A percentile compares a stretch with the other conserved stretches of the same genome.
phyloP scores from a whole-genome alignment of 2,113 vertebrate species.

The Takifugu bimaculatus region DNA sequence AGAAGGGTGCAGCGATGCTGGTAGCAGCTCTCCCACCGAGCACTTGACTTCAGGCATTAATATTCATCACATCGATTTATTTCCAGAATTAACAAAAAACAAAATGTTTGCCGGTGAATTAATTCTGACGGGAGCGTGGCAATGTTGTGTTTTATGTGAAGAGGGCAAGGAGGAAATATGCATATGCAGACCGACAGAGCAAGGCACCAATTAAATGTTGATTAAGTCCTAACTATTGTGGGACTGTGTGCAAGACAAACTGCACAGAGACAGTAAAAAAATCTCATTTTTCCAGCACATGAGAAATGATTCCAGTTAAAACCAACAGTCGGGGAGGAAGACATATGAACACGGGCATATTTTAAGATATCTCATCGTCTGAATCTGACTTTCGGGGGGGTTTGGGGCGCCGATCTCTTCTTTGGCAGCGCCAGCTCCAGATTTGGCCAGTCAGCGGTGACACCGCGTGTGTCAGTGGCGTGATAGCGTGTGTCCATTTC shows the following conservation, averaged over 20 bases:
- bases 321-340: constrained; percentile 31
- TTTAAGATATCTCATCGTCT: constrained; percentile 36
- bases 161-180: constrained; percentile 63
- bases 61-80: constrained; percentile 73
- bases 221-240: constrained; percentile 75
- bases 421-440: constrained; percentile 60
- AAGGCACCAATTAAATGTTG: constrained; percentile 75
- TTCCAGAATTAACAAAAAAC: constrained; percentile 64
- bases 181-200: constrained; percentile 72
- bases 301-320: constrained; percentile 58
- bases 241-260: constrained; percentile 54
- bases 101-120: constrained; percentile 69
- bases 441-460: constrained; percentile 89
- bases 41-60: constrained; percentile 61
- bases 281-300: constrained; percentile 26
- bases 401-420: constrained; percentile 31
- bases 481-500: constrained; percentile 80
- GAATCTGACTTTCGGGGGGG: constrained; percentile 47
- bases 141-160: constrained; percentile 66
- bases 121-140: constrained; percentile 71
- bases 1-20: constrained; percentile 43
- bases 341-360: constrained; percentile 3
- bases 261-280: constrained; percentile 32
- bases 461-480: constrained; percentile 86
- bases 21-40: constrained; percentile 54